Conservation (phyloP, 2,888 invertebrate genomes). For the Blastobasis adustella region DNA sequence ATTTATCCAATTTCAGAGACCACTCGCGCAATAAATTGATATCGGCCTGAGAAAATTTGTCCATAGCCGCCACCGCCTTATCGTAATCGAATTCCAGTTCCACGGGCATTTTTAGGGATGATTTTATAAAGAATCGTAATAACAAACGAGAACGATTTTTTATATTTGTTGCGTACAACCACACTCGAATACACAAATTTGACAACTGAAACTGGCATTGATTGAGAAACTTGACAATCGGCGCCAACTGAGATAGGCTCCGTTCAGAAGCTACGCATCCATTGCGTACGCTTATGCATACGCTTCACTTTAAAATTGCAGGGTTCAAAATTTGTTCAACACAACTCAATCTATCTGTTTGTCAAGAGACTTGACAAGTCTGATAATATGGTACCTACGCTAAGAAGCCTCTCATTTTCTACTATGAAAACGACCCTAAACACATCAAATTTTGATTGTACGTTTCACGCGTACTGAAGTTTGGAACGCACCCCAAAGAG, state of each 20-base stretch:
- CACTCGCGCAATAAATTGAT: slow-evolving; percentile 59
- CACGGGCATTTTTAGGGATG: slow-evolving; percentile 41
- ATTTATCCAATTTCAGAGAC: slow-evolving; percentile 62
- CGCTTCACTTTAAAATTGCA: too few species aligned
- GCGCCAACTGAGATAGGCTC: background rate
- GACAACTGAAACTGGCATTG: slow-evolving; percentile 42
- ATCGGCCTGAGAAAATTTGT: slow-evolving; percentile 64
- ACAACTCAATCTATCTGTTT: too few species aligned
- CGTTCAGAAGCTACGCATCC: too few species aligned
- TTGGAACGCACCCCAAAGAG: too few species aligned
- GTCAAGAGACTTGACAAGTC: too few species aligned
- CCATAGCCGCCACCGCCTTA: slow-evolving; percentile 54
- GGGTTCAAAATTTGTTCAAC: too few species aligned
- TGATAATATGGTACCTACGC: too few species aligned
- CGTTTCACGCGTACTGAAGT: too few species aligned
- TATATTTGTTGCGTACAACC: slow-evolving; percentile 26
- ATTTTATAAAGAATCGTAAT: slow-evolving; percentile 28
- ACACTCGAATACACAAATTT: slow-evolving; percentile 24
- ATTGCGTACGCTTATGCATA: too few species aligned
- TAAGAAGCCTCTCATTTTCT: too few species aligned
- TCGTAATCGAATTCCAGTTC: slow-evolving; percentile 63
- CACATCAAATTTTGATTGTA: too few species aligned
- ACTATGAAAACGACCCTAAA: too few species aligned
- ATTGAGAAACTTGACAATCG: background rate
- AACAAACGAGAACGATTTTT: slow-evolving; percentile 27